These are phyloP conservation scores for Maniola hyperantus DNA, from an alignment of 2,888 invertebrate genomes.

Conservation along the genomic window DNA sequence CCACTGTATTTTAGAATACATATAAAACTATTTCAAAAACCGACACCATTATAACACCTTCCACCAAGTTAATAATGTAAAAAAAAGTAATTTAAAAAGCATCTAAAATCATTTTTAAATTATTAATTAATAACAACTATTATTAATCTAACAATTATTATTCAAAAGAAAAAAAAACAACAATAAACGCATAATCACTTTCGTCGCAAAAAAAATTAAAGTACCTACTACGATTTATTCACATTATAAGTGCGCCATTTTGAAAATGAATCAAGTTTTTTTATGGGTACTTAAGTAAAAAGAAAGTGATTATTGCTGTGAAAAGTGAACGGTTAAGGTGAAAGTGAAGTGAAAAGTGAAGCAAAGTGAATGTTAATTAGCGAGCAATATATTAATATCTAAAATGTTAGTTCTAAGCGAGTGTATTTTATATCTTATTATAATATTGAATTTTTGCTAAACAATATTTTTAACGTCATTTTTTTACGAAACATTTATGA, in stretches of 20 bases:
- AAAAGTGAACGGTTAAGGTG: conserved; percentile 12
- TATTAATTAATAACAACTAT: background rate
- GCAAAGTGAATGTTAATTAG: background rate
- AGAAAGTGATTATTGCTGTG: conserved; percentile 66
- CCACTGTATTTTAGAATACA: conserved; percentile 3
- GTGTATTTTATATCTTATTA: background rate
- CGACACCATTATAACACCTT: background rate
- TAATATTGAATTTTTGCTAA: too few relatives aligned
- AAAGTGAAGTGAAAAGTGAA: conserved; percentile 15
- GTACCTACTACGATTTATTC: conserved; percentile 19
- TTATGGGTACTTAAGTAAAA: conserved; percentile 29
- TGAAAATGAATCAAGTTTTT: conserved; percentile 68
- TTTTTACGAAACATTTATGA: background rate
- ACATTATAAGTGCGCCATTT: conserved; percentile 43
- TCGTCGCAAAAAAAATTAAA: conserved; percentile 42
- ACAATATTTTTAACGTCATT: too few relatives aligned
- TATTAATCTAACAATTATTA: conserved; percentile 2
- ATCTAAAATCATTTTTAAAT: background rate
- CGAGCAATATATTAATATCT: background rate
- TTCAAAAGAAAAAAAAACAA: conserved; percentile 4
- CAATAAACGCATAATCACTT: conserved; percentile 58
- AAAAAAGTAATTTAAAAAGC: background rate
- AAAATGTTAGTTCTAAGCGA: background rate
- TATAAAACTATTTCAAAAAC: background rate
- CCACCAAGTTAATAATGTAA: background rate